Percentiles rank a stretch among this genome's conserved stretches.
Conservation (phyloP, 2,888 invertebrate genomes). For the Panorpa germanica region DNA sequence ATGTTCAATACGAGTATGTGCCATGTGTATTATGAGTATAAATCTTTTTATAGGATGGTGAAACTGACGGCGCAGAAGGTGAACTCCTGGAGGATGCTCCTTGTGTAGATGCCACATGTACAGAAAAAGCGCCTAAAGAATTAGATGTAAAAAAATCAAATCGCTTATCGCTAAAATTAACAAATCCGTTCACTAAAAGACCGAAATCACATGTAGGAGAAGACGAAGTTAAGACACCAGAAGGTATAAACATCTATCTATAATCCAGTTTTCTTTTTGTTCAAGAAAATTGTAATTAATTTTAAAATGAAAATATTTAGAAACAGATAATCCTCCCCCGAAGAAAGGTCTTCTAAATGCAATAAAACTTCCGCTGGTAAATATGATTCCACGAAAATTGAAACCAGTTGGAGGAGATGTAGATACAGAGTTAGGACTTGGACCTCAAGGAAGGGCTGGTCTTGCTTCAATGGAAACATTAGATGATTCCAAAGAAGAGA, state of each 20-base stretch:
- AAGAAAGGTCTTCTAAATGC: conserved; percentile 35
- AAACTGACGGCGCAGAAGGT: conserved; percentile 25
- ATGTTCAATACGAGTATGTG: no score
- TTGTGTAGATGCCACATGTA: conserved; percentile 22
- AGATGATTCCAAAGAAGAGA: conserved; percentile 47
- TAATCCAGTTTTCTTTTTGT: no score
- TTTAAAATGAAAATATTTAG: no score
- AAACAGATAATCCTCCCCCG: conserved; percentile 18
- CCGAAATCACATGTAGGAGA: conserved; percentile 20
- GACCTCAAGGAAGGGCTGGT: conserved; percentile 40
- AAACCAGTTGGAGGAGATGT: conserved; percentile 23
- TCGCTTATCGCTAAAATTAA: conserved; percentile 23
- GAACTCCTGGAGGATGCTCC: conserved; percentile 26
- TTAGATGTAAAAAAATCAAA: conserved; percentile 16
- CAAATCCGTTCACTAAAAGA: conserved; percentile 33
- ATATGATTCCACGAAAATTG: conserved; percentile 31
- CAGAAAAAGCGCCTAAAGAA: conserved; percentile 18
- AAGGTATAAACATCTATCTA: background rate
- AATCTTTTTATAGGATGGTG: conserved; percentile 16
- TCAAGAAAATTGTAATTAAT: no score
- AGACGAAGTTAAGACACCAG: conserved; percentile 9
- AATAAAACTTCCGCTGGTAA: conserved; percentile 41
- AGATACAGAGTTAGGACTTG: conserved; percentile 31
- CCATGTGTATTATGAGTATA: conserved; percentile 3
- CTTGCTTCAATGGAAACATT: conserved; percentile 68